A percentile compares a stretch with the other conserved stretches of the same genome.
phyloP scores from a whole-genome alignment of 30 jellyfish, hydroid and myxozoan species.

The Sanderia malayensis region DNA sequence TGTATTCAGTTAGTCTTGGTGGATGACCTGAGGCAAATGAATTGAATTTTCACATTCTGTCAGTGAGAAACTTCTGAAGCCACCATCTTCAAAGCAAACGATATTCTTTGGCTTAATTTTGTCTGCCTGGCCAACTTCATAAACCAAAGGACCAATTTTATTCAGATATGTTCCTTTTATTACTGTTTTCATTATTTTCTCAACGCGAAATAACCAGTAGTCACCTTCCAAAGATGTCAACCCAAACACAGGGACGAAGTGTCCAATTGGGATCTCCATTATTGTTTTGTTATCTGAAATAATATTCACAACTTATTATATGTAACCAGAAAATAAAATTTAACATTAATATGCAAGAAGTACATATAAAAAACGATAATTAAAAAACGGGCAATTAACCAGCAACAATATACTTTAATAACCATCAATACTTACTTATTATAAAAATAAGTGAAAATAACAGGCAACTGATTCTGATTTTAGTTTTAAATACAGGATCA shows the following conservation, averaged over 20 bases:
- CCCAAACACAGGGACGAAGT: slow-evolving; percentile 1
- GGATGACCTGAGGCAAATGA: background rate
- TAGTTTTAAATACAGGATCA: background rate
- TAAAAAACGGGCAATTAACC: background rate
- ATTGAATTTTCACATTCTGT: background rate
- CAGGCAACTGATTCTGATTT: background rate
- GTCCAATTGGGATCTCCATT: slow-evolving; percentile 1
- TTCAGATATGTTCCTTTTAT: background rate
- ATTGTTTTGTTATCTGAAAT: background rate
- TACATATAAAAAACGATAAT: background rate
- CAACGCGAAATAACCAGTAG: background rate
- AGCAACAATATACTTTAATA: background rate
- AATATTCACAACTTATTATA: background rate
- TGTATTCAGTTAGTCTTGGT: background rate
- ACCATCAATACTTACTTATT: background rate
- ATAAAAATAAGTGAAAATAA: background rate
- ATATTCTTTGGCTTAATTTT: background rate
- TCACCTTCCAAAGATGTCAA: background rate
- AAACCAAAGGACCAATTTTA: background rate
- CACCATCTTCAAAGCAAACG: background rate
- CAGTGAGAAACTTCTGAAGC: background rate
- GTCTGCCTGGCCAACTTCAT: slow-evolving; percentile 3
- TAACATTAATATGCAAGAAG: background rate
- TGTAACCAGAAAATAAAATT: background rate
- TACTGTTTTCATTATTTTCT: background rate